Conservation (phyloP, 2,113 vertebrate genomes). For the Sinocyclocheilus anshuiensis region DNA sequence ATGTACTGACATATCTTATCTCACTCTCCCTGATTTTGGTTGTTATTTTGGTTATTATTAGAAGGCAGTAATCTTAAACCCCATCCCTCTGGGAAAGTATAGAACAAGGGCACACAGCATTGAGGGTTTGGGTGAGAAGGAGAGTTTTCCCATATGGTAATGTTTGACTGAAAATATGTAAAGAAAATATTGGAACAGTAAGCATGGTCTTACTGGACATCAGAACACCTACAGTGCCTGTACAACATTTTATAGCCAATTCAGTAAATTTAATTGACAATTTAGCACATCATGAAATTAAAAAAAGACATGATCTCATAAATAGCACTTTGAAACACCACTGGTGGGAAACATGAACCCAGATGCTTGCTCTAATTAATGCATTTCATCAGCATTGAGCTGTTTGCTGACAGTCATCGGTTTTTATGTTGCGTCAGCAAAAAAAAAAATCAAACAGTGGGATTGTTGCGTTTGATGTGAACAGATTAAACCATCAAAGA, state of each 20-base stretch:
- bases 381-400: background rate
- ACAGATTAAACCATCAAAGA: slow-evolving; percentile 74
- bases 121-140: too few species aligned
- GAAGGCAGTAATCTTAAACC: slow-evolving; percentile 37
- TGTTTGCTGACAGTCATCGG: slow-evolving; percentile 64
- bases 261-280: background rate
- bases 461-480: slow-evolving; percentile 75
- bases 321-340: background rate
- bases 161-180: background rate
- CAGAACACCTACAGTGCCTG: too few species aligned
- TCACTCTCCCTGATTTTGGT: background rate
- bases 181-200: background rate
- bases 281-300: background rate
- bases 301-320: background rate
- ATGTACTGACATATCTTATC: background rate
- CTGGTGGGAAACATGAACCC: background rate
- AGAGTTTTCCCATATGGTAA: background rate
- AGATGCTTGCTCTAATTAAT: slow-evolving; percentile 30
- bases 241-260: background rate
- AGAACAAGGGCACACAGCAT: too few species aligned
- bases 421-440: slow-evolving; percentile 68
- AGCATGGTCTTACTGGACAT: background rate
- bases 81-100: slow-evolving; percentile 27
- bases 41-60: background rate
- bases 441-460: slow-evolving; percentile 65